Conservation (phyloP, 2,797 vertebrate genomes). For the Pagetopsis macropterus region DNA sequence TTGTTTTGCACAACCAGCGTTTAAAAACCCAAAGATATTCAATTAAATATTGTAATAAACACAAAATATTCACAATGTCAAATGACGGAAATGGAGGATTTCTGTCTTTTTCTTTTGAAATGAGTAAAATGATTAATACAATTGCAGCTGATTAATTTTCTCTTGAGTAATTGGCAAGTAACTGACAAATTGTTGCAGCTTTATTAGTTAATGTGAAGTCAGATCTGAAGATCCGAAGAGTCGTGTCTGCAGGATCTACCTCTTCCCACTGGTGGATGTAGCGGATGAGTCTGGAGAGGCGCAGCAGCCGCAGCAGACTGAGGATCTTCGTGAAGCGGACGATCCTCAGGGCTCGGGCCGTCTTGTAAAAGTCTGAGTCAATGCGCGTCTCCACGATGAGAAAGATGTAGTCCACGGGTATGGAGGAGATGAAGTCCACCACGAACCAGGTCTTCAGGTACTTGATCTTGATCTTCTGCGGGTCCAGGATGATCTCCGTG, state of each 20-base stretch:
- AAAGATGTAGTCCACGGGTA: conserved; percentile 99
- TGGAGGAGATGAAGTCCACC: conserved; percentile 99
- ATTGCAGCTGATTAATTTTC: neutral
- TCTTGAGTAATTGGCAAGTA: neutral
- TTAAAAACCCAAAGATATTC: neutral
- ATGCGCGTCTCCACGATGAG: conserved; percentile 98
- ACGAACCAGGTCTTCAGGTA: conserved; percentile 98
- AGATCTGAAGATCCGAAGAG: neutral
- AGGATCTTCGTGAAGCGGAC: conserved; percentile 99
- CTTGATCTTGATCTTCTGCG: conserved; percentile 96
- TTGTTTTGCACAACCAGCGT: neutral
- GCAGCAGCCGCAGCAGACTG: conserved; percentile 93
- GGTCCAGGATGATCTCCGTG: conserved; percentile 98
- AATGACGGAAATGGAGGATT: neutral
- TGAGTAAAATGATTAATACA: neutral
- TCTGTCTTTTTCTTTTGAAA: neutral
- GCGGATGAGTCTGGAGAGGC: conserved; percentile 96
- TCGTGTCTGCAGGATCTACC: conserved; percentile 77
- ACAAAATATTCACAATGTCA: neutral
- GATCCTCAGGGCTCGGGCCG: conserved; percentile 94
- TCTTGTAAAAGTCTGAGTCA: conserved; percentile 98
- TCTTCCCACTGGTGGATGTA: conserved; percentile 99
- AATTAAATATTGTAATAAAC: neutral
- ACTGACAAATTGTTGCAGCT: neutral
- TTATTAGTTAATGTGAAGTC: conserved; percentile 5